These are phyloP conservation scores for Carabus problematicus DNA, from an alignment of 2,888 invertebrate genomes.

Conservation along the genomic window DNA sequence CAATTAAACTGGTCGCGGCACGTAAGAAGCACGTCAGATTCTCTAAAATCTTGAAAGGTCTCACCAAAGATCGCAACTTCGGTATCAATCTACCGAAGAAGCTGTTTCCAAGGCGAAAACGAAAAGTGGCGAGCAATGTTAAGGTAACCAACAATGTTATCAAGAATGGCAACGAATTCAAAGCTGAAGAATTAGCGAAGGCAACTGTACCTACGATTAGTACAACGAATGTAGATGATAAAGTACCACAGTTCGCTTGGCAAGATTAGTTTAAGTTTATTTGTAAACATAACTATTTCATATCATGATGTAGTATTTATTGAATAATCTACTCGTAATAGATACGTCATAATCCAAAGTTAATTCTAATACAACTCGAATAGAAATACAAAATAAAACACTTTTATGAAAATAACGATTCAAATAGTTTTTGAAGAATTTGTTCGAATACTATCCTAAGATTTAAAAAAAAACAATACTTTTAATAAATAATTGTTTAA, in stretches of 20 bases:
- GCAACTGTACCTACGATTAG: conserved; percentile 19
- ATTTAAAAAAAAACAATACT: too few species aligned
- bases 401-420: too few species aligned
- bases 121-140: conserved; percentile 43
- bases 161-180: background rate
- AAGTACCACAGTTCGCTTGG: conserved; percentile 37
- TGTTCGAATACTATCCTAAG: too few species aligned
- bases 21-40: conserved; percentile 51
- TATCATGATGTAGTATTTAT: too few species aligned
- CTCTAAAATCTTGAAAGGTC: conserved; percentile 53
- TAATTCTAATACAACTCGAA: too few species aligned
- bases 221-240: conserved; percentile 12
- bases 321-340: too few species aligned
- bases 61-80: conserved; percentile 55
- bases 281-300: background rate
- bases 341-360: too few species aligned
- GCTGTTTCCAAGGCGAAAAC: conserved; percentile 50
- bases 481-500: too few species aligned
- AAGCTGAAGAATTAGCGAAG: conserved; percentile 14
- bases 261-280: conserved; percentile 9
- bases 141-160: conserved; percentile 41
- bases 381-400: too few species aligned
- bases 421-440: too few species aligned
- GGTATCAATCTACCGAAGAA: conserved; percentile 54
- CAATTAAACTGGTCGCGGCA: conserved; percentile 54